Percentiles rank a stretch among this genome's conserved stretches.
Conservation (phyloP, 1,140 invertebrate genomes). For the Neodiprion lecontei region DNA sequence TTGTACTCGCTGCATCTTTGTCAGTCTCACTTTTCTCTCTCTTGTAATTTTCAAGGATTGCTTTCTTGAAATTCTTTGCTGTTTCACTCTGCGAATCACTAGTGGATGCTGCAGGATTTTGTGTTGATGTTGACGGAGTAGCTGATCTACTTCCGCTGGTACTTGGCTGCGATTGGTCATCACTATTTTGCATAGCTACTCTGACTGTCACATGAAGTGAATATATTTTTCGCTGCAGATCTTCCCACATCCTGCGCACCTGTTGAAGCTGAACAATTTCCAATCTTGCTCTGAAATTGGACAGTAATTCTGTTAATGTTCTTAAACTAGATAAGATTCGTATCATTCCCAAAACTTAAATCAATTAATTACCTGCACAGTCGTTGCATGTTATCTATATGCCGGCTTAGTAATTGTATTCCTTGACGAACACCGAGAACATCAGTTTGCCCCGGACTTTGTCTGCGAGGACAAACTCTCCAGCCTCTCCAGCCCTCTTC, state of each 20-base stretch:
- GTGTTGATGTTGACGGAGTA: constrained; percentile 26
- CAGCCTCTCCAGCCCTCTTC: constrained; percentile 15
- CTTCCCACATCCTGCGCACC: constrained; percentile 69
- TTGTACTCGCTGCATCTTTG: not conserved
- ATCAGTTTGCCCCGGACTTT: constrained; percentile 22
- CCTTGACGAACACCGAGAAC: constrained; percentile 39
- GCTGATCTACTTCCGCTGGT: constrained; percentile 22
- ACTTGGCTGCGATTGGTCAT: constrained; percentile 23
- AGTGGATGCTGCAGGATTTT: constrained; percentile 20
- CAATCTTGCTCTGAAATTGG: constrained; percentile 46
- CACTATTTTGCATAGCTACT: constrained; percentile 40
- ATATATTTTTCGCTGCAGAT: constrained; percentile 67
- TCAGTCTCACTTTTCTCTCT: constrained; percentile 32
- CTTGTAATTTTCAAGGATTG: constrained; percentile 41
- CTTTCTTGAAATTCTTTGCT: constrained; percentile 43
- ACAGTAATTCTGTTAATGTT: constrained; percentile 10
- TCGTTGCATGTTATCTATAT: constrained; percentile 58
- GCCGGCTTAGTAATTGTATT: constrained; percentile 52
- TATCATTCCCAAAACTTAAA: not conserved
- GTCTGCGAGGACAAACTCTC: constrained; percentile 3
- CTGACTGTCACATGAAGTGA: constrained; percentile 60
- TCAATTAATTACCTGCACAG: constrained; percentile 47
- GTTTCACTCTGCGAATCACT: constrained; percentile 32
- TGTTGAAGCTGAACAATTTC: constrained; percentile 65
- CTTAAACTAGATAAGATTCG: not conserved